Evolutionary conservation across 2,888 invertebrate species (phyloP).

Genomic region (Aphodius sticticus): DNA sequence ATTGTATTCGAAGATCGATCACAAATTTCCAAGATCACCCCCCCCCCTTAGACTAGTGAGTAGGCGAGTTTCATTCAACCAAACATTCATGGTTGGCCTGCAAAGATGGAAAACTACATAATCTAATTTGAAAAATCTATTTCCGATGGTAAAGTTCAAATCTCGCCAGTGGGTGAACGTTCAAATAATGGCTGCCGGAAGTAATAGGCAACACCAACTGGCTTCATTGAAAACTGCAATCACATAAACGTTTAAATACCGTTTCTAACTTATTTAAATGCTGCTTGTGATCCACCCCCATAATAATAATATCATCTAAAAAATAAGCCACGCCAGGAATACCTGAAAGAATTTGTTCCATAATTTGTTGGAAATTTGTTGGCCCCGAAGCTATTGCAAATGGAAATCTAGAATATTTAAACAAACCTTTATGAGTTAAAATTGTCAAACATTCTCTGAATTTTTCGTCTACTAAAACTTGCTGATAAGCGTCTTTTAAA

Average conservation of each 20-base stretch:
- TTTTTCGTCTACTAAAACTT: conserved; percentile 32
- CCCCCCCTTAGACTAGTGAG: no score
- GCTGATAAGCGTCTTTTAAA: conserved; percentile 40
- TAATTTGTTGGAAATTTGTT: conserved; percentile 43
- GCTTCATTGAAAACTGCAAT: no score
- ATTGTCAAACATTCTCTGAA: conserved; percentile 34
- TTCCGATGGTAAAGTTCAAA: no score
- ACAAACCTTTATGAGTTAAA: conserved; percentile 39
- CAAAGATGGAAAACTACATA: no score
- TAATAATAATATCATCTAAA: conserved; percentile 25
- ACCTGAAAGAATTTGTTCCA: conserved; percentile 35
- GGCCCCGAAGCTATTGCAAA: conserved; percentile 46
- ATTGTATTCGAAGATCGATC: no score
- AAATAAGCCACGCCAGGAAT: conserved; percentile 33
- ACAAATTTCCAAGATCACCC: no score
- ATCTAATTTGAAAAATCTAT: no score
- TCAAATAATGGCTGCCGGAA: no score
- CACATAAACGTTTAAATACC: conserved; percentile 10
- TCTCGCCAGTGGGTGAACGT: no score
- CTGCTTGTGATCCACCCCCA: neutral
- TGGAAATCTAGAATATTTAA: conserved; percentile 41
- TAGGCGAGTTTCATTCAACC: no score
- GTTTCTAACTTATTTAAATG: neutral
- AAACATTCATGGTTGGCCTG: no score
- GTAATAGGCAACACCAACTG: no score